Evolutionary conservation across 2,797 vertebrate species (phyloP).

Genomic region (Eulemur coronatus): DNA sequence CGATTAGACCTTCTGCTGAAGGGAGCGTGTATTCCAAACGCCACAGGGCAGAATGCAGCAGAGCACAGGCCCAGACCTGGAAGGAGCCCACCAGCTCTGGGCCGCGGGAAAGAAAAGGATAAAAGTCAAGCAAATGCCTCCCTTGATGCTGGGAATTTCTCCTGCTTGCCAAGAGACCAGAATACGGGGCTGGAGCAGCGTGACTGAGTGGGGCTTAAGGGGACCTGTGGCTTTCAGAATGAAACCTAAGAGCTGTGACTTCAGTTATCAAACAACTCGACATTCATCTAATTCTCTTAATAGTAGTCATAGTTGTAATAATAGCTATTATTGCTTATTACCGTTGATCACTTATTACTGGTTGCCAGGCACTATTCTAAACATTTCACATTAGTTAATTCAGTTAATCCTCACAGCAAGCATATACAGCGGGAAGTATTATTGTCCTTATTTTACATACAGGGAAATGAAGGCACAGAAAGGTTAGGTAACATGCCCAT

Average conservation of each 20-base stretch:
- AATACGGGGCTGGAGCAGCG: neutral
- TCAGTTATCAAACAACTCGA: neutral
- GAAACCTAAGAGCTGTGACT: neutral
- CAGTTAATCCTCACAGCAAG: neutral
- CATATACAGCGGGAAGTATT: neutral
- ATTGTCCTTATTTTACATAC: neutral
- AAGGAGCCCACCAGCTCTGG: neutral
- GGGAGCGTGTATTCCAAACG: neutral
- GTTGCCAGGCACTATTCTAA: neutral
- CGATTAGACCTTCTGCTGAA: neutral
- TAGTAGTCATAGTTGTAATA: neutral
- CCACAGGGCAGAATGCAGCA: accelerated
- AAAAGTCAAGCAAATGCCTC: neutral
- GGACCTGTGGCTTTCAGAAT: neutral
- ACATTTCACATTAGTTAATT: neutral
- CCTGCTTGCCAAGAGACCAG: neutral
- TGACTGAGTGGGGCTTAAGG: neutral
- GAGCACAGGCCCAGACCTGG: neutral
- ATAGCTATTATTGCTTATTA: neutral
- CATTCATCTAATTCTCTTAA: neutral
- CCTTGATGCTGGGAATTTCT: neutral
- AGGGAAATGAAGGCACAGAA: neutral
- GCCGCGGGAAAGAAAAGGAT: neutral
- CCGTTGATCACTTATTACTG: neutral
- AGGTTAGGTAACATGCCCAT: neutral